phyloP scores from a whole-genome alignment of 2,888 invertebrate genomes.

The Barypeithes pellucidus region DNA sequence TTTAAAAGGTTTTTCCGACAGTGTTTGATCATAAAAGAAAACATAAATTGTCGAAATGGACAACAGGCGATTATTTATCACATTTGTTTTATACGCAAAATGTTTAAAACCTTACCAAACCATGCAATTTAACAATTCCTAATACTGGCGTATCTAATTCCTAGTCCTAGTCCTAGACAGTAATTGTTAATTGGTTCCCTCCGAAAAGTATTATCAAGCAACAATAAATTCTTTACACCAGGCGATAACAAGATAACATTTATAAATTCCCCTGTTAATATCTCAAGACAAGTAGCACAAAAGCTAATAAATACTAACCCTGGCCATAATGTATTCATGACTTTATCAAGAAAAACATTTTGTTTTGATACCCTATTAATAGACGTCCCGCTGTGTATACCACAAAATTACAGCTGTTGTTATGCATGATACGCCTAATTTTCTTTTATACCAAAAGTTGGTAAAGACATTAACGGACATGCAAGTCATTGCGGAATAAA shows the following conservation, averaged over 20 bases:
- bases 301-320: slow-evolving; percentile 46
- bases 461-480: slow-evolving; percentile 32
- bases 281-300: slow-evolving; percentile 48
- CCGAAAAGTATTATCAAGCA: slow-evolving; percentile 6
- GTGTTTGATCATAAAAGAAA: no score
- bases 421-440: slow-evolving; percentile 43
- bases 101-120: no score
- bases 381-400: slow-evolving; percentile 43
- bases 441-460: slow-evolving; percentile 27
- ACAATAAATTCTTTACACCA: not conserved
- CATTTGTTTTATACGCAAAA: no score
- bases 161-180: no score
- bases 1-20: no score
- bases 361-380: slow-evolving; percentile 51
- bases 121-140: no score
- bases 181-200: not conserved
- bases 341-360: slow-evolving; percentile 43
- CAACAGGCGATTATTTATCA: no score
- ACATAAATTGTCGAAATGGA: no score
- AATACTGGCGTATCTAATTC: no score
- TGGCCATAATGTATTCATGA: slow-evolving; percentile 40
- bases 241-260: slow-evolving; percentile 34
- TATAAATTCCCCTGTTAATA: slow-evolving; percentile 44
- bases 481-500: slow-evolving; percentile 35
- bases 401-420: slow-evolving; percentile 33